A percentile compares a stretch with the other conserved stretches of the same genome.
phyloP scores from a whole-genome alignment of 2,113 vertebrate genomes.

The Suncus etruscus region DNA sequence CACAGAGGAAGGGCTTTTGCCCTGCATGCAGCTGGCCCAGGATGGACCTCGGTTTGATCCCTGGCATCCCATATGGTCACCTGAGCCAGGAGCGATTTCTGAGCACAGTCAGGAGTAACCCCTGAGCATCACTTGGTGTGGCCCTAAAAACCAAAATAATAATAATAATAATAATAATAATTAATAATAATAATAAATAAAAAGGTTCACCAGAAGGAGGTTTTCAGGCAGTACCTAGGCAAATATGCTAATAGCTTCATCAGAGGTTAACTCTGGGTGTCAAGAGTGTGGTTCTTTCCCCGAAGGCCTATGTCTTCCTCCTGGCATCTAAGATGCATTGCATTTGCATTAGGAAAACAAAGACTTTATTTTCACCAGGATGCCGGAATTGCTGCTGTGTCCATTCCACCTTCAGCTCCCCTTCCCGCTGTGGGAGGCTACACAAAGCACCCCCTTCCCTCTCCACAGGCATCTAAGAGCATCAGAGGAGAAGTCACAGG shows the following conservation, averaged over 20 bases:
- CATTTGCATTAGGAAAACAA: slow-evolving; percentile 11
- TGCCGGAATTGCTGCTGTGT: neutral
- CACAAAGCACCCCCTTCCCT: neutral
- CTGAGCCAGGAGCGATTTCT: too few species aligned
- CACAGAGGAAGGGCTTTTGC: too few species aligned
- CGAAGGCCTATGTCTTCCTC: neutral
- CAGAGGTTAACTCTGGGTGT: neutral
- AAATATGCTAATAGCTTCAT: slow-evolving; percentile 11
- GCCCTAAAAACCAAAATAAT: too few species aligned
- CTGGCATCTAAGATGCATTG: slow-evolving; percentile 9
- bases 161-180: too few species aligned
- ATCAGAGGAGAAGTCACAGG: neutral
- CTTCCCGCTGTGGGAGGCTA: neutral
- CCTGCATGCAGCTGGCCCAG: too few species aligned
- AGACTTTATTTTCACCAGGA: neutral
- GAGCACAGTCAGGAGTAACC: too few species aligned
- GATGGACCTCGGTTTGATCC: too few species aligned
- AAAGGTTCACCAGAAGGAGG: neutral
- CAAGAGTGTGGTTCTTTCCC: neutral
- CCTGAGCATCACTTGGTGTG: too few species aligned
- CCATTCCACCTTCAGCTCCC: neutral
- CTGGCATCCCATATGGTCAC: too few species aligned
- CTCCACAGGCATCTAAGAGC: neutral
- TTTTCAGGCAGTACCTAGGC: neutral
- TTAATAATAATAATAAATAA: slow-evolving; percentile 14